phyloP scores from a whole-genome alignment of 2,113 vertebrate species.

The Propithecus coquereli region DNA sequence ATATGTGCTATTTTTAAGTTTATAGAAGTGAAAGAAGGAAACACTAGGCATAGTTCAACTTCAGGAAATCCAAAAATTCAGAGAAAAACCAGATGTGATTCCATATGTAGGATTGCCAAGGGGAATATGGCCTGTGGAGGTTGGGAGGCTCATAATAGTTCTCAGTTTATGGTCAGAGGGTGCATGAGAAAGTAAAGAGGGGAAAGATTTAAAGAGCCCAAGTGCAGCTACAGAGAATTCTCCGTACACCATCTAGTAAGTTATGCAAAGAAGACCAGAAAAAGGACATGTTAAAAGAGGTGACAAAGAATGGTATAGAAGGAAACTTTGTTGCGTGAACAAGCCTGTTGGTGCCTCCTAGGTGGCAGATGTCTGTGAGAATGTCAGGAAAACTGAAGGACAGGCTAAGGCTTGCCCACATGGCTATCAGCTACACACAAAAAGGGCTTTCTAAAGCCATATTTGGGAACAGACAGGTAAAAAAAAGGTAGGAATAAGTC shows the following conservation, averaged over 20 bases:
- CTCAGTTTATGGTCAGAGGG: background rate
- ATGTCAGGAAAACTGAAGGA: background rate
- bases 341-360: background rate
- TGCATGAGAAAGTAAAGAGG: background rate
- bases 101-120: background rate
- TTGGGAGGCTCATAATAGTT: background rate
- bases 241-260: background rate
- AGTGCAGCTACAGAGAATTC: background rate
- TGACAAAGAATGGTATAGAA: background rate
- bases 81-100: background rate
- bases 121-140: background rate
- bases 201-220: background rate
- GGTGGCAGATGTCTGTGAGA: background rate
- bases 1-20: background rate
- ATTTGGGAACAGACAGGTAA: background rate
- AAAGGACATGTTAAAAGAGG: background rate
- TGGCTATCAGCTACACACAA: background rate
- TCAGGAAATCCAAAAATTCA: conserved; percentile 14
- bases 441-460: background rate
- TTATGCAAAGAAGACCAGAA: background rate
- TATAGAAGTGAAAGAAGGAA: background rate
- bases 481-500: background rate
- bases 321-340: background rate
- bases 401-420: background rate
- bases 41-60: background rate